Percentiles rank a stretch among this genome's conserved stretches.
Evolutionary conservation across 2,797 vertebrate species (phyloP).

Genomic region (Silurus aristotelis): DNA sequence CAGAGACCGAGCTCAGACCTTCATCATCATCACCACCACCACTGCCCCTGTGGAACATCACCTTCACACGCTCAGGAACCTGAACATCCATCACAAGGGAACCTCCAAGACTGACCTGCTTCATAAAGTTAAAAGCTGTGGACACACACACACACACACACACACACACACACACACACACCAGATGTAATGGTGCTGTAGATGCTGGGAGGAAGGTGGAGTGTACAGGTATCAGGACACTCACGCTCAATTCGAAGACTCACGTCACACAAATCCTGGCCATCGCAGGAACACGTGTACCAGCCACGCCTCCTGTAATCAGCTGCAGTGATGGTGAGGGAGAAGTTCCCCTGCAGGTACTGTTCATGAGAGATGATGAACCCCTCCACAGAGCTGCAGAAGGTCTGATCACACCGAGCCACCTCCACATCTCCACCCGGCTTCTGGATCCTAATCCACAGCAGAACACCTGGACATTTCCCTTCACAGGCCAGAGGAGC

Average conservation of each 20-base stretch:
- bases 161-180: background rate
- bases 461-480: background rate
- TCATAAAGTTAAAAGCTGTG: background rate
- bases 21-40: background rate
- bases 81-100: background rate
- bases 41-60: background rate
- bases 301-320: background rate
- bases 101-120: background rate
- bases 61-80: background rate
- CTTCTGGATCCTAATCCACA: background rate
- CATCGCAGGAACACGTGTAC: constrained; percentile 14
- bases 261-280: background rate
- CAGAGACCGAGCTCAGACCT: background rate
- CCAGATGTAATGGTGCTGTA: too few relatives aligned
- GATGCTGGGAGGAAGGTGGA: too few relatives aligned
- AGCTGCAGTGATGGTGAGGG: background rate
- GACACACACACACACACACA: background rate
- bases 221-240: background rate
- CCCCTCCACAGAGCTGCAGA: constrained; percentile 4
- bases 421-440: background rate
- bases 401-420: constrained; percentile 13
- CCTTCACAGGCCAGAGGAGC: background rate
- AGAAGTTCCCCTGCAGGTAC: constrained; percentile 17
- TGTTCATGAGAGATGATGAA: constrained; percentile 5
- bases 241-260: background rate